Conservation (phyloP, 2,113 vertebrate species). For the Monopterus albus region DNA sequence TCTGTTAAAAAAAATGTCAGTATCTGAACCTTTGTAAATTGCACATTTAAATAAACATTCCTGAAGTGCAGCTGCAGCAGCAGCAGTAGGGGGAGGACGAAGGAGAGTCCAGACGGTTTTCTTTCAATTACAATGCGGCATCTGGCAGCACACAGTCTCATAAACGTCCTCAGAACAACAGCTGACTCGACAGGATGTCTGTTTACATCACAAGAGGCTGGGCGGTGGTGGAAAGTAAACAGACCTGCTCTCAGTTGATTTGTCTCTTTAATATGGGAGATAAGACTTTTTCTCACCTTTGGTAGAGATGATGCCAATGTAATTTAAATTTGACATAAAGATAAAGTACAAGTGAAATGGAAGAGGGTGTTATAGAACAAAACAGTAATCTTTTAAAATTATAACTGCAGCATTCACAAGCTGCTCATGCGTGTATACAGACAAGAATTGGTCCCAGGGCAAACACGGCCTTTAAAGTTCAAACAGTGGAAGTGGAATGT, state of each 20-base stretch:
- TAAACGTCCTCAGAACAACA: conserved; percentile 54
- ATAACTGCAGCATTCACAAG: neutral
- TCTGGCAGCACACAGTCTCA: conserved; percentile 61
- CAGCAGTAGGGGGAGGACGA: conserved; percentile 47
- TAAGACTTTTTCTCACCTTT: conserved; percentile 9
- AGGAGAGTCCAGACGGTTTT: conserved; percentile 62
- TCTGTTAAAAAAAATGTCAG: no score
- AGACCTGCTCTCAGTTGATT: conserved; percentile 4
- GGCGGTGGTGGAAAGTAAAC: conserved; percentile 37
- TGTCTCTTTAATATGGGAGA: neutral
- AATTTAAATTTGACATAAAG: conserved; percentile 14
- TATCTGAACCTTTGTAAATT: conserved; percentile 55
- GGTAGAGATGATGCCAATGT: neutral
- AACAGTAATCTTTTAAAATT: neutral
- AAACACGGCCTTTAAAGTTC: conserved; percentile 48
- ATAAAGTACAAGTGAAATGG: neutral
- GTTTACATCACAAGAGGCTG: conserved; percentile 50
- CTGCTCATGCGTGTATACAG: conserved; percentile 7
- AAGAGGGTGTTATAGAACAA: neutral
- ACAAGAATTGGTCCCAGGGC: conserved; percentile 32
- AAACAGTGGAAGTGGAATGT: conserved; percentile 36
- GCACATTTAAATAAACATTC: conserved; percentile 50
- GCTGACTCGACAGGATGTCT: conserved; percentile 51
- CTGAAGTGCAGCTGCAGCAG: conserved; percentile 56
- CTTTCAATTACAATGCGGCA: conserved; percentile 73